Conservation (phyloP, 2,113 vertebrate species). For the Triplophysa siluroides region DNA sequence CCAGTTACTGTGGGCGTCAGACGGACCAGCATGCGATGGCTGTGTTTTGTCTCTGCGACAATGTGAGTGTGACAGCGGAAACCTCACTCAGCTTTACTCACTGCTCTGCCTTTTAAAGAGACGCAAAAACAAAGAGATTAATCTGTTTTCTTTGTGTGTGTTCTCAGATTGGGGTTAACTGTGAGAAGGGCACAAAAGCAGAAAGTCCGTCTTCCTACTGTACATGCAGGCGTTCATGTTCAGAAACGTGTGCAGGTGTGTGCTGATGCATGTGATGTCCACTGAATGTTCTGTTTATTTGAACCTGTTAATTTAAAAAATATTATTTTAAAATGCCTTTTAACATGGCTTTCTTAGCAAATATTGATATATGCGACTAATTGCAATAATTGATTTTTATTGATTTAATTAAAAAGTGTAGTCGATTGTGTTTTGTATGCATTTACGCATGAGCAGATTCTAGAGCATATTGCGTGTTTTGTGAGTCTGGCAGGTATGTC, state of each 20-base stretch:
- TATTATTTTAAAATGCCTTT: neutral
- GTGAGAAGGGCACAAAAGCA: neutral
- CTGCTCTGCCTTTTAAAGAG: conserved; percentile 34
- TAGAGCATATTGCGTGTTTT: conserved; percentile 31
- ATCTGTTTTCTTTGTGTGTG: conserved; percentile 34
- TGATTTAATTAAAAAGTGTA: no score
- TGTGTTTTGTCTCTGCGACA: conserved; percentile 52
- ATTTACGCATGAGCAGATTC: neutral
- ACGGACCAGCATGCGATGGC: conserved; percentile 19
- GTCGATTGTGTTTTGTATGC: neutral
- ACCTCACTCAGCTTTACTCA: conserved; percentile 37
- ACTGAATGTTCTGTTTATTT: neutral
- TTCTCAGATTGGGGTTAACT: conserved; percentile 25
- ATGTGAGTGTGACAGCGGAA: conserved; percentile 42
- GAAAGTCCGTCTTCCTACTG: conserved; percentile 15
- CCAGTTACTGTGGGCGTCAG: conserved; percentile 32
- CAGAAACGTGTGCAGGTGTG: conserved; percentile 19
- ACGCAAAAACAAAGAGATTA: conserved; percentile 44
- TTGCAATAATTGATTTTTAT: no score
- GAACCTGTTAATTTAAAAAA: conserved; percentile 17
- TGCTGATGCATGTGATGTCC: neutral
- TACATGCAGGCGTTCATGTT: neutral
- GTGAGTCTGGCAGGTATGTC: conserved; percentile 42
- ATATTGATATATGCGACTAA: no score
- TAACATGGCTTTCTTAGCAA: no score